phyloP scores from a whole-genome alignment of 2,888 invertebrate species.

The Drepanosiphum platanoidis region DNA sequence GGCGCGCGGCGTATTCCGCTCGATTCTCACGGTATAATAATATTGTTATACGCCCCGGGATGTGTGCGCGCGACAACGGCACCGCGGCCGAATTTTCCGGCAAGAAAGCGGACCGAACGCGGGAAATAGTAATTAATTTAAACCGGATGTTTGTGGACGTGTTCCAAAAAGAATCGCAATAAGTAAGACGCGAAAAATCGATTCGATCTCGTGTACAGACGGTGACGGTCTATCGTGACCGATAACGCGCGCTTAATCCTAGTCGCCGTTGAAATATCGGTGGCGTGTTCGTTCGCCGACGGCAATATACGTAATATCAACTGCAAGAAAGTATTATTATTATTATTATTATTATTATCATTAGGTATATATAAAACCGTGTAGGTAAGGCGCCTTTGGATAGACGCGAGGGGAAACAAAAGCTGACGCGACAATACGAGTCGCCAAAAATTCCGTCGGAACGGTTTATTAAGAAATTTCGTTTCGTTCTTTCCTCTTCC shows the following conservation, averaged over 20 bases:
- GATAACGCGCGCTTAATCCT: slow-evolving; percentile 30
- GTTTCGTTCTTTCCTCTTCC: too few relatives aligned
- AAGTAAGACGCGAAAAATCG: slow-evolving; percentile 12
- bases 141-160: not conserved
- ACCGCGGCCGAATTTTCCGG: not conserved
- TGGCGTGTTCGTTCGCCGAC: not conserved
- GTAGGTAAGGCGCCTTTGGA: too few relatives aligned
- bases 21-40: not conserved
- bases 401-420: too few relatives aligned
- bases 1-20: too few relatives aligned
- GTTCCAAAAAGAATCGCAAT: not conserved
- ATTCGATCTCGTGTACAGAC: not conserved
- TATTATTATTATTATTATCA: not conserved
- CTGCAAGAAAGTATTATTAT: not conserved
- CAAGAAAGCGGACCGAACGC: not conserved
- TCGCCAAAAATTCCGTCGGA: too few relatives aligned
- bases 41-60: too few relatives aligned
- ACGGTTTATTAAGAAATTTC: too few relatives aligned
- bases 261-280: slow-evolving; percentile 4
- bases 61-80: too few relatives aligned
- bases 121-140: slow-evolving; percentile 43
- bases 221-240: slow-evolving; percentile 3
- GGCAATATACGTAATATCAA: not conserved
- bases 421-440: too few relatives aligned
- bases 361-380: too few relatives aligned